Percentiles rank a stretch among this genome's conserved stretches.
Evolutionary conservation across 2,113 vertebrate genomes (phyloP).

Genomic region (Tenrec ecaudatus): DNA sequence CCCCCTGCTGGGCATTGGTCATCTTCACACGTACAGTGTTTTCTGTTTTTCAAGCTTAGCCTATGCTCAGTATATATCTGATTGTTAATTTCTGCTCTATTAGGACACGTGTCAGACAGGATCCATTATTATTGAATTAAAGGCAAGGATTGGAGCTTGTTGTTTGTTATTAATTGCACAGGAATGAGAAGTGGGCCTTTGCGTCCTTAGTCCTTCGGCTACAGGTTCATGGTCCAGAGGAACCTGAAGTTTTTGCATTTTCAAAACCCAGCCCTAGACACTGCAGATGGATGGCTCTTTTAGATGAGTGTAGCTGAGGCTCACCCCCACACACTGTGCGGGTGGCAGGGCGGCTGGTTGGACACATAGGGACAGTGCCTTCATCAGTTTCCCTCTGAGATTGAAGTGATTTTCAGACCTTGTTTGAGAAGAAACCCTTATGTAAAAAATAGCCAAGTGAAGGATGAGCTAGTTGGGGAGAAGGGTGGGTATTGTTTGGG

Average conservation of each 20-base stretch:
- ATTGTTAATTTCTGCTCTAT: neutral
- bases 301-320: neutral
- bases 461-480: neutral
- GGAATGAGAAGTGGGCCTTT: neutral
- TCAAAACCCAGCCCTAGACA: neutral
- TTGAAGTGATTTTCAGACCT: slow-evolving; percentile 5
- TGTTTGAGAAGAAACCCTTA: neutral
- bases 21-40: neutral
- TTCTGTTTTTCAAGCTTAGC: neutral
- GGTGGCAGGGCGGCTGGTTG: neutral
- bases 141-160: neutral
- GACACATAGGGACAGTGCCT: neutral
- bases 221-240: neutral
- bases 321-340: too few species aligned
- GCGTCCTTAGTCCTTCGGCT: neutral
- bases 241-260: neutral
- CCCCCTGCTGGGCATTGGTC: neutral
- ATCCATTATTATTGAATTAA: neutral
- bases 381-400: neutral
- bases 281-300: neutral
- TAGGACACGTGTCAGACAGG: neutral
- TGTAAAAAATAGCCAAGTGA: neutral
- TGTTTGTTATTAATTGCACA: neutral
- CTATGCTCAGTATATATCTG: neutral
- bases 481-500: accelerated